Percentiles rank a stretch among this genome's conserved stretches.
Evolutionary conservation across 2,888 invertebrate genomes (phyloP).

Genomic region (Coelinius sp.): DNA sequence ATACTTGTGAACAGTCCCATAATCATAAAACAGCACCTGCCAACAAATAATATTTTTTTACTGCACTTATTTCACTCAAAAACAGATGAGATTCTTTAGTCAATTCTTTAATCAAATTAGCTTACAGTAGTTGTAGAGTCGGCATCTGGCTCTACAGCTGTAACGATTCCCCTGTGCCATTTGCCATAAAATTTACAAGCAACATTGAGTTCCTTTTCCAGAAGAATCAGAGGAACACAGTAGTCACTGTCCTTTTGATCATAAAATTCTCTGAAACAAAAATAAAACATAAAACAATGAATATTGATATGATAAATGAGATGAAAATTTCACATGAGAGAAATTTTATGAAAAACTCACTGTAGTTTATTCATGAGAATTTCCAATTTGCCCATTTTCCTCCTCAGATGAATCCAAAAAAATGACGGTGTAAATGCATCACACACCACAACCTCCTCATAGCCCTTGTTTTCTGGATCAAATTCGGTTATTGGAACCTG

Average conservation of each 20-base stretch:
- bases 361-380: conserved; percentile 57
- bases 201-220: conserved; percentile 61
- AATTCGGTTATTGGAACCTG: conserved; percentile 54
- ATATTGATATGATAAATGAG: too few relatives aligned
- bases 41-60: too few relatives aligned
- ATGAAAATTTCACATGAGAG: too few relatives aligned
- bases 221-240: conserved; percentile 50
- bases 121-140: conserved; percentile 60
- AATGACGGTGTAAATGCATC: conserved; percentile 65
- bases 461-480: conserved; percentile 34
- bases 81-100: too few relatives aligned
- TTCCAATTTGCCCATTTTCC: conserved; percentile 49
- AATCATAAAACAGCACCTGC: conserved; percentile 66
- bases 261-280: not conserved
- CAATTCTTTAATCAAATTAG: conserved; percentile 26
- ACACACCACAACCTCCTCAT: conserved; percentile 54
- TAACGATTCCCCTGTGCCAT: conserved; percentile 66
- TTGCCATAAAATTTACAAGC: conserved; percentile 57
- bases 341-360: conserved; percentile 47
- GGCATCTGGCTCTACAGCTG: conserved; percentile 56
- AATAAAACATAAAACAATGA: too few relatives aligned
- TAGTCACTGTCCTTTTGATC: conserved; percentile 18
- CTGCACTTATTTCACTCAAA: too few relatives aligned
- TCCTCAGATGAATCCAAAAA: conserved; percentile 62
- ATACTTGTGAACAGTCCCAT: conserved; percentile 62